These are phyloP conservation scores for Chlorospingus semifuscus DNA, from an alignment of 2,797 vertebrate species.

Conservation along the genomic window DNA sequence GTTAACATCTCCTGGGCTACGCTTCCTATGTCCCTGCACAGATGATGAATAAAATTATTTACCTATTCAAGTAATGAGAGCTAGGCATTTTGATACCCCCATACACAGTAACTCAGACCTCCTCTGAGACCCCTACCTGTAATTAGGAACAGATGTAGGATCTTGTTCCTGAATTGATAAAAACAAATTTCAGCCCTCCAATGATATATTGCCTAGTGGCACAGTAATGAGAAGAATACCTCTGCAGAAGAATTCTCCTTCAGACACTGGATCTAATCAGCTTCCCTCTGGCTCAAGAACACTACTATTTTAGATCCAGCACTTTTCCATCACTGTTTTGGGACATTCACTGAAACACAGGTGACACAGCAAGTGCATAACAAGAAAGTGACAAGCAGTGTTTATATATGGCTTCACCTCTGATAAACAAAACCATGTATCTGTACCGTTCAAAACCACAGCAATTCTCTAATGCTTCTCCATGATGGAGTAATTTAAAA, in stretches of 20 bases:
- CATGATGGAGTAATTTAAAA: neutral
- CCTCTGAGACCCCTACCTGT: slow-evolving; percentile 61
- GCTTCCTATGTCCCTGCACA: neutral
- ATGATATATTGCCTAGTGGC: neutral
- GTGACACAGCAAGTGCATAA: neutral
- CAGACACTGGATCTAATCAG: neutral
- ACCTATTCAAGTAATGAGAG: slow-evolving; percentile 59
- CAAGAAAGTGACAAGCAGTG: neutral
- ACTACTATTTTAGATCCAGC: neutral
- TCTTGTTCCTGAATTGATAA: slow-evolving; percentile 62
- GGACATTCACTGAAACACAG: neutral
- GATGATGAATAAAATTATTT: slow-evolving; percentile 68
- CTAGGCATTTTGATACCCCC: slow-evolving; percentile 57
- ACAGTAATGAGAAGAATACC: neutral
- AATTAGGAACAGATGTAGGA: slow-evolving; percentile 68
- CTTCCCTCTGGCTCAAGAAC: neutral
- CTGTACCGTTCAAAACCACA: neutral
- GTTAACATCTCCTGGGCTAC: slow-evolving; percentile 59
- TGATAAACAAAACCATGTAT: neutral
- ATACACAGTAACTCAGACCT: slow-evolving; percentile 30
- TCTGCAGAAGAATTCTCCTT: neutral
- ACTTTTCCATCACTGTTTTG: neutral
- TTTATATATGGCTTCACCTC: neutral
- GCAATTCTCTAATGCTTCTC: neutral
- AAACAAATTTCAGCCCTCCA: slow-evolving; percentile 51